A percentile compares a stretch with the other conserved stretches of the same genome.
phyloP scores from a whole-genome alignment of 2,113 vertebrate species.

The Porphyrio hochstetteri region DNA sequence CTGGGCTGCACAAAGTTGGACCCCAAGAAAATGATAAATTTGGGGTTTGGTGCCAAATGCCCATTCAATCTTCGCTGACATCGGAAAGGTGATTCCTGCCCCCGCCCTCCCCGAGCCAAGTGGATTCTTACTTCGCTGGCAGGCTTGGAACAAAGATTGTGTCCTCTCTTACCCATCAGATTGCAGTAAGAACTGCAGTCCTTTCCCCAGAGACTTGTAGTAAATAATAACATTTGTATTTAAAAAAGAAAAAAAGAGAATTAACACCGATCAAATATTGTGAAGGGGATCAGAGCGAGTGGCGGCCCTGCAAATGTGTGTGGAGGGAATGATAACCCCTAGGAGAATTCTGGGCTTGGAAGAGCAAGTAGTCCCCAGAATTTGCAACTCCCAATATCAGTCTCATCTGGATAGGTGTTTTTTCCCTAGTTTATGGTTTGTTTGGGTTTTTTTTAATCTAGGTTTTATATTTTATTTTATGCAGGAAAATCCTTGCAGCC shows the following conservation, averaged over 20 bases:
- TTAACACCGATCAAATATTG: background rate
- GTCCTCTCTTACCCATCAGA: background rate
- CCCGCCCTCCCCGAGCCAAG: too few species aligned
- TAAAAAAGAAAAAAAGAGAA: background rate
- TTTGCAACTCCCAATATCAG: background rate
- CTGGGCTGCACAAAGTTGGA: background rate
- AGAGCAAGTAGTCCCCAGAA: background rate
- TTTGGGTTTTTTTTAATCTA: background rate
- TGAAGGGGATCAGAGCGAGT: background rate
- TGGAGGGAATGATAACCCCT: background rate
- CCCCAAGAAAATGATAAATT: background rate
- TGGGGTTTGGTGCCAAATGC: background rate
- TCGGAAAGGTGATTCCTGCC: background rate
- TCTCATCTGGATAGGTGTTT: background rate
- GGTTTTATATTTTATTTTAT: background rate
- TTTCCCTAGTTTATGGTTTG: background rate
- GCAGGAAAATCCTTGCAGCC: background rate
- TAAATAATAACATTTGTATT: background rate
- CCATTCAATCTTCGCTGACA: background rate
- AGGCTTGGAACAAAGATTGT: background rate
- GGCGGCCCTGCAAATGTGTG: background rate
- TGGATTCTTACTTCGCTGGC: background rate
- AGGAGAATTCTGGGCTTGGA: background rate
- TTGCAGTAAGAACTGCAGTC: conserved; percentile 27
- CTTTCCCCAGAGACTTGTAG: background rate